Percentiles rank a stretch among this genome's conserved stretches.
phyloP scores from a whole-genome alignment of 1,140 invertebrate genomes.

The Rhopalosiphum maidis region DNA sequence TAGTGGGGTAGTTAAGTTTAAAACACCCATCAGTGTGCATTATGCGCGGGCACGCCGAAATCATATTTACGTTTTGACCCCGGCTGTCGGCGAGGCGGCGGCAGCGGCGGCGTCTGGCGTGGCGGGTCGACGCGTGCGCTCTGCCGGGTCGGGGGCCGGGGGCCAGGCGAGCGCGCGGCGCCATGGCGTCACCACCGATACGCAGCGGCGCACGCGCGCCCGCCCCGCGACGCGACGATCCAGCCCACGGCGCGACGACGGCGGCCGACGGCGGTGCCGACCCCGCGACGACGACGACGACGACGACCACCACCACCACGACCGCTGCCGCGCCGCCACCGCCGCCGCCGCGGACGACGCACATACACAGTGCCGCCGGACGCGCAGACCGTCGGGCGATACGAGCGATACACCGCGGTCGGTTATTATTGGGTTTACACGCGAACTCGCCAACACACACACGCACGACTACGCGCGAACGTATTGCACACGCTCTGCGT shows the following conservation, averaged over 20 bases:
- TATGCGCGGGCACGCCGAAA: slow-evolving; percentile 51
- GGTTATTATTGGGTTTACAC: not conserved
- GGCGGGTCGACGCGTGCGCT: slow-evolving; percentile 41
- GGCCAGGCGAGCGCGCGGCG: slow-evolving; percentile 33
- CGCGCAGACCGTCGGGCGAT: slow-evolving; percentile 19
- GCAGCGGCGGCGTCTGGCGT: not conserved
- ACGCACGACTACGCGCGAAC: not conserved
- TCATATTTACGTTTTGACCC: slow-evolving; percentile 49
- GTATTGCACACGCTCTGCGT: not conserved
- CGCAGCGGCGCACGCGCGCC: slow-evolving; percentile 24
- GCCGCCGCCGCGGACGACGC: not conserved
- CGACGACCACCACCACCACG: too few relatives aligned
- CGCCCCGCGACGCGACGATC: not conserved
- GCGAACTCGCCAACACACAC: not conserved
- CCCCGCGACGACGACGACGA: not conserved
- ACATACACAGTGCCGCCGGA: slow-evolving; percentile 13
- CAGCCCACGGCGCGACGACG: not conserved
- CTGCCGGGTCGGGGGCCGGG: not conserved
- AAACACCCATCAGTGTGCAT: slow-evolving; percentile 55
- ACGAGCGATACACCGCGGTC: not conserved
- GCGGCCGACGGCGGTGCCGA: not conserved
- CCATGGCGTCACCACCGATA: not conserved
- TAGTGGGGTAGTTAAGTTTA: slow-evolving; percentile 38
- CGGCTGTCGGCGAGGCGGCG: slow-evolving; percentile 12
- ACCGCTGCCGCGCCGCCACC: not conserved